phyloP scores from a whole-genome alignment of 2,113 vertebrate genomes.

The Rhinopithecus roxellana region DNA sequence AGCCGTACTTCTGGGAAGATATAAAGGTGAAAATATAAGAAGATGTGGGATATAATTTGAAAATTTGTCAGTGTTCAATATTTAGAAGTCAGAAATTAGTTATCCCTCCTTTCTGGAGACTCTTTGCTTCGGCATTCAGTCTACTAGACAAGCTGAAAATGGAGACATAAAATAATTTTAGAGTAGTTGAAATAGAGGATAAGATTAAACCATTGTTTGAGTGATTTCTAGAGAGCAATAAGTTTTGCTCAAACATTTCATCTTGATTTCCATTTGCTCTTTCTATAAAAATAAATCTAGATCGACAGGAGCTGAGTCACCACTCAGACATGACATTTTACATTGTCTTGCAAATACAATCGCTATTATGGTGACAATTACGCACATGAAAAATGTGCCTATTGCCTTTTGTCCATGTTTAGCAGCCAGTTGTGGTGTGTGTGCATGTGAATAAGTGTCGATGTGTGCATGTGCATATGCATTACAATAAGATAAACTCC shows the following conservation, averaged over 20 bases:
- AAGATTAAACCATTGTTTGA: neutral
- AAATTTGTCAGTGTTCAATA: neutral
- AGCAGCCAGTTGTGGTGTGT: neutral
- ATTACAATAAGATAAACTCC: neutral
- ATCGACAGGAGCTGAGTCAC: neutral
- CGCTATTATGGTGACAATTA: neutral
- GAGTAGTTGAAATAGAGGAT: neutral
- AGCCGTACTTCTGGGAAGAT: neutral
- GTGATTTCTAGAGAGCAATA: neutral
- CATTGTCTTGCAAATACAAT: neutral
- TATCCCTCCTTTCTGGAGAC: neutral
- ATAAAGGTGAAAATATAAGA: neutral
- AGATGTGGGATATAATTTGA: neutral
- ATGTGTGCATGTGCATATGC: fast-evolving
- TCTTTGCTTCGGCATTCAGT: neutral
- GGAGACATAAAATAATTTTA: neutral
- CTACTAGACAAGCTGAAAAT: neutral
- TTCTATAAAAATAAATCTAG: conserved; percentile 44
- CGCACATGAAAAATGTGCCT: neutral
- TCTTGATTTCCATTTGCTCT: conserved; percentile 36
- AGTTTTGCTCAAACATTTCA: conserved; percentile 13
- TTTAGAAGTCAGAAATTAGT: neutral
- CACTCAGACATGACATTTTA: neutral
- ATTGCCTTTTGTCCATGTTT: neutral
- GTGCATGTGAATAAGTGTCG: neutral